phyloP scores from a whole-genome alignment of 2,113 vertebrate genomes.

The Melanostigma gelatinosum region DNA sequence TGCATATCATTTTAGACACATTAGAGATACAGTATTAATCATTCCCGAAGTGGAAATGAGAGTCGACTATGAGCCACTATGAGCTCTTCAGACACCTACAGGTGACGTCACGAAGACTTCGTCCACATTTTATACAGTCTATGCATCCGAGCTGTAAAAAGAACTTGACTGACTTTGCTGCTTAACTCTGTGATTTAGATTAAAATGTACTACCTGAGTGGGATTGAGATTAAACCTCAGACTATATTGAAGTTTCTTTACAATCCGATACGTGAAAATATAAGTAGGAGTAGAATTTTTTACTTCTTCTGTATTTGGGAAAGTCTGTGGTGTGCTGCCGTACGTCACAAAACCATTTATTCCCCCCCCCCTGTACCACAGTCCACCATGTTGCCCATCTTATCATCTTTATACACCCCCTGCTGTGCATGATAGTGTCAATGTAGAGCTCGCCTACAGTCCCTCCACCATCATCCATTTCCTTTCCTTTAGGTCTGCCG shows the following conservation, averaged over 20 bases:
- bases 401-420: not conserved
- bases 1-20: too few relatives aligned
- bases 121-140: too few relatives aligned
- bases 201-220: not conserved
- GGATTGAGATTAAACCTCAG: not conserved
- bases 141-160: too few relatives aligned
- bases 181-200: not conserved
- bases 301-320: constrained; percentile 24
- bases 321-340: constrained; percentile 56
- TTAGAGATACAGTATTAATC: too few relatives aligned
- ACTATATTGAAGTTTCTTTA: not conserved
- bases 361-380: constrained; percentile 56
- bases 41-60: too few relatives aligned
- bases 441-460: constrained; percentile 45
- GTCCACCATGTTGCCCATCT: constrained; percentile 47
- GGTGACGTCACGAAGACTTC: too few relatives aligned
- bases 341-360: constrained; percentile 49
- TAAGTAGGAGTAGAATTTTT: constrained; percentile 37
- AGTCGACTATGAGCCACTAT: too few relatives aligned
- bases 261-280: not conserved
- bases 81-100: too few relatives aligned
- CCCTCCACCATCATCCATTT: constrained; percentile 57
- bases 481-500: constrained; percentile 30
- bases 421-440: not conserved
- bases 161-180: not conserved